Percentiles rank a stretch among this genome's conserved stretches.
phyloP scores from a whole-genome alignment of 2,113 vertebrate genomes.

The Lamprologus sp. region DNA sequence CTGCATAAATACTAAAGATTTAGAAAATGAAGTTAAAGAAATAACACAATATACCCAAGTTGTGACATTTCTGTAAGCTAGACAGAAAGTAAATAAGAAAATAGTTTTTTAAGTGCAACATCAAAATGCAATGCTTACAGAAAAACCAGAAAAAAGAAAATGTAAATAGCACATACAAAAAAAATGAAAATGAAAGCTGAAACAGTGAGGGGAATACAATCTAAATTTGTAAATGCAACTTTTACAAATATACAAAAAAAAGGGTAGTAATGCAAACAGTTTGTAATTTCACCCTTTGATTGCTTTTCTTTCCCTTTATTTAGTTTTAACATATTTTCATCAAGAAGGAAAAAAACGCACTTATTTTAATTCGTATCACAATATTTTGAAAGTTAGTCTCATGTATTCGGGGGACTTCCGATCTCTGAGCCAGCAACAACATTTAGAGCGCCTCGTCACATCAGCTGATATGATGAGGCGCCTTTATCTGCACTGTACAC shows the following conservation, averaged over 20 bases:
- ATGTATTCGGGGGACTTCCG: background rate
- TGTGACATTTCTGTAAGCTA: background rate
- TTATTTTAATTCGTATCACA: background rate
- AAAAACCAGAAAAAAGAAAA: background rate
- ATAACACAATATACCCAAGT: background rate
- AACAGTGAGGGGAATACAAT: background rate
- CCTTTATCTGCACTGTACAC: background rate
- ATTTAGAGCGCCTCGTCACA: background rate
- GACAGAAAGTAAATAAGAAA: background rate
- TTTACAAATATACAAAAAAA: background rate
- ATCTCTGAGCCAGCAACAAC: background rate
- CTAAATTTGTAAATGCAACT: background rate
- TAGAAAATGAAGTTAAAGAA: background rate
- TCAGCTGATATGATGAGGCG: background rate
- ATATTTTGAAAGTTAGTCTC: background rate
- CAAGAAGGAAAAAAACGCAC: fast-evolving
- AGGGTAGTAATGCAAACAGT: background rate
- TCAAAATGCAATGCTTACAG: background rate
- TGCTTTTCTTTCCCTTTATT: background rate
- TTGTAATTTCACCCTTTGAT: background rate
- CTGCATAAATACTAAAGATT: background rate
- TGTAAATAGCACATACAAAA: background rate
- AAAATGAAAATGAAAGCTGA: background rate
- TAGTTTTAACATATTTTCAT: background rate
- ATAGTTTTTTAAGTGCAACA: background rate